Conservation (phyloP, 2,113 vertebrate genomes). For the Cryptomyrus ogoouensis region DNA sequence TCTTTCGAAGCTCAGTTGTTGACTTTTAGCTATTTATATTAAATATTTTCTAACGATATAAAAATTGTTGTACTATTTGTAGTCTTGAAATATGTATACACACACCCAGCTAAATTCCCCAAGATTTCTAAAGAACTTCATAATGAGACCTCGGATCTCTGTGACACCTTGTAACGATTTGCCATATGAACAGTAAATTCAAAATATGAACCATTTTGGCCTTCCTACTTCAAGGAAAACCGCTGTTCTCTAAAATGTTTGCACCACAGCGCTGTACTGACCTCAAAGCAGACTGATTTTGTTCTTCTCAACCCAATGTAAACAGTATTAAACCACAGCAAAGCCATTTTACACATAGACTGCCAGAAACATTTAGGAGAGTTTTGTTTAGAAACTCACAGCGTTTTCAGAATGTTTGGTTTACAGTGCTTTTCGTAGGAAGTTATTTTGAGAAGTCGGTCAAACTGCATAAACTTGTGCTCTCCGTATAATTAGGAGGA, state of each 20-base stretch:
- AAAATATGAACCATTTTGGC: background rate
- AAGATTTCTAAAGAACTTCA: background rate
- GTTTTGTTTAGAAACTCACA: conserved; percentile 6
- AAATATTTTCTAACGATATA: background rate
- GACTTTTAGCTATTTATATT: background rate
- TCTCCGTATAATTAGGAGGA: conserved; percentile 60
- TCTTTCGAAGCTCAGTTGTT: background rate
- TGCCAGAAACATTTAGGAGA: background rate
- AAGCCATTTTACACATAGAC: background rate
- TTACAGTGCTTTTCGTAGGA: conserved; percentile 27
- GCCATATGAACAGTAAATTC: background rate
- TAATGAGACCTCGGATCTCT: background rate
- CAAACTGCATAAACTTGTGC: conserved; percentile 50
- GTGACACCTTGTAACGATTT: background rate
- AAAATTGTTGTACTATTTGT: background rate
- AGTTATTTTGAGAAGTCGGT: conserved; percentile 49
- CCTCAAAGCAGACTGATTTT: background rate
- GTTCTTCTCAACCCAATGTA: background rate
- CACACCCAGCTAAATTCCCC: background rate
- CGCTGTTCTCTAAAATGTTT: background rate
- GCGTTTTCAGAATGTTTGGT: background rate
- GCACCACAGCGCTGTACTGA: background rate
- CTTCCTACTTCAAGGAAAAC: background rate
- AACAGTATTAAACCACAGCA: background rate
- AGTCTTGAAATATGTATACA: background rate